Base-by-base conservation (phyloP, 2,797 vertebrate genomes). In the Menidia menidia region DNA sequence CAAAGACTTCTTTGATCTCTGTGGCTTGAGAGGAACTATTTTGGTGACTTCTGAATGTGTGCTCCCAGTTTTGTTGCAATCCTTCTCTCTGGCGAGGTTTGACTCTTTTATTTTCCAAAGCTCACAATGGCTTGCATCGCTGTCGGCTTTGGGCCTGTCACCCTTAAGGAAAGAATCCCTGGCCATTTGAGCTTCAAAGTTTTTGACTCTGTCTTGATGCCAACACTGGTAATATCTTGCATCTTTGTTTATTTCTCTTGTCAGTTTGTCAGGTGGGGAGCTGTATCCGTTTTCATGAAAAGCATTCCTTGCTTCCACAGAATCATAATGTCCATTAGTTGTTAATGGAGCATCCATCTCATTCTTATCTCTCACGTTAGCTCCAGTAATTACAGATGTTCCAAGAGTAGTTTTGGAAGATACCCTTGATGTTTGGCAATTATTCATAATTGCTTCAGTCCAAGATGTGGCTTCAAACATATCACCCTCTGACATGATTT, bases 1-100 rank as follows among this genome's bases (percentile, higher is more conserved):
- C 83, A 91, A 79, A 87, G 81, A 92, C 78, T 94, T 94, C 80
- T 95, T 95, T 43, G 94, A 94, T 90, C 94, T 87, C 85, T 93
- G 94, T 0, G 94, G 94, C 74, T 95, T 95, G 44, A 94, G 87
- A 52, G 94, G 94, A 80, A 92, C 90, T 55, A 92, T 77, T 92
- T 87, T 92, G 54, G 91, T 81, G 41, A 87, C 81, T 81, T 93
- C 90, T 16, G 91, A 77, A 47, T 81, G 82, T 0, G 74, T 73
- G 64, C 72, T 76, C n/a, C 69, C 78, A 32, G 80, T 75, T 84
- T 76, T 85, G 72, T 60, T 80, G 54, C 64, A 75, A 48, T 91
- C 87, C 11, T 82, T 79, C 2, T 12, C 80, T 64, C 81, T 85
- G 53, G 48, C 55, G 9, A 85, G 76, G 39, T 64, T 83, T 1